phyloP scores from a whole-genome alignment of 2,113 vertebrate species.

The Notarius quadriscutis region DNA sequence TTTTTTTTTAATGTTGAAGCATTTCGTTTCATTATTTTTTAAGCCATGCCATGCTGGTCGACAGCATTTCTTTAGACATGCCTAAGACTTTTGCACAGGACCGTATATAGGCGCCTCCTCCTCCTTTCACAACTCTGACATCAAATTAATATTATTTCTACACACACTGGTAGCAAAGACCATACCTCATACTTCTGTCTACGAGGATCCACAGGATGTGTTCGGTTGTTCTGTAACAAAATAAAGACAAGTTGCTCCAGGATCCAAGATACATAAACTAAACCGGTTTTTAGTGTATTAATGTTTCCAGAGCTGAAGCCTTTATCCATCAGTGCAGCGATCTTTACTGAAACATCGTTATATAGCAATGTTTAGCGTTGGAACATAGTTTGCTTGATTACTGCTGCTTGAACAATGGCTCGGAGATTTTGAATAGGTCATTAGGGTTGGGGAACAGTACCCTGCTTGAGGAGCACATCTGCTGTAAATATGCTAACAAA shows the following conservation, averaged over 20 bases:
- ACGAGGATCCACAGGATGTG: slow-evolving; percentile 54
- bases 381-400: not conserved
- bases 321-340: not conserved
- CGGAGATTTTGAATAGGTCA: too few relatives aligned
- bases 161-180: not conserved
- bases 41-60: too few relatives aligned
- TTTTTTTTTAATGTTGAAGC: too few relatives aligned
- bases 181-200: slow-evolving; percentile 72
- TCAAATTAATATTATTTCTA: not conserved
- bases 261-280: not conserved
- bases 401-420: not conserved
- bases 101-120: too few relatives aligned
- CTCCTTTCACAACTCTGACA: not conserved
- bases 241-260: not conserved
- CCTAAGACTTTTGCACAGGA: too few relatives aligned
- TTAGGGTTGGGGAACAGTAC: too few relatives aligned
- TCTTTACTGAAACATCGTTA: not conserved
- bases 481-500: too few relatives aligned
- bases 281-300: not conserved
- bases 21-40: too few relatives aligned
- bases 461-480: too few relatives aligned
- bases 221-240: slow-evolving; percentile 67
- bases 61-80: too few relatives aligned
- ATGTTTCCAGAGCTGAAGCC: not conserved
- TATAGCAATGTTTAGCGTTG: not conserved